Base-by-base conservation (phyloP, 2,797 vertebrate species). In the Artibeus lituratus region DNA sequence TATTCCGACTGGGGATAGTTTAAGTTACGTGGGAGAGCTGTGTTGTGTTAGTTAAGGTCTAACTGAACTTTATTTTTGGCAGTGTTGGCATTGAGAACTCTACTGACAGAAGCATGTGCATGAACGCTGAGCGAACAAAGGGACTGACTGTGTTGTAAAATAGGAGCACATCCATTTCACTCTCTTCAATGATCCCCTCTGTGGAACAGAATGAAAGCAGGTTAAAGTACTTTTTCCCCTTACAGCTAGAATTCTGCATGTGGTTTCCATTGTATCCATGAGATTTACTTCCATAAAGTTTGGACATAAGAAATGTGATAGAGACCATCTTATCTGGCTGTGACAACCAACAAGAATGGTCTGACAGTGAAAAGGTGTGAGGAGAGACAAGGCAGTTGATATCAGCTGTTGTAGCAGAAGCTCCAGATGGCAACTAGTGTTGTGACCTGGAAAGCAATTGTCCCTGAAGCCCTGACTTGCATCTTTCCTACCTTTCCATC, bases 51-150 rank as follows among this genome's bases (percentile, higher is more conserved):
- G 49, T 8, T 67, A 89, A 35, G 22, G 5, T 19, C n/a, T 57
- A 44, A 44, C 26, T 70, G 74, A 26, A 32, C 87, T 91, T 59
- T 18, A 26, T 83, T 82, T 91, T 90, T 90, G 15, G 24, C 37
- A 21, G 37, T 57, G 21, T 65, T 24, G 6, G 5, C 57, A 44
- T 26, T 70, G 59, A 78, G 26, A 89, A 76, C 18, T 73, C 39
- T 26, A n/a, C 24, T 39, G 39, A 69, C 29, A 74, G 10, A 73
- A 26, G 8, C 4, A 8, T 4, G 11, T 37, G 8, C 29, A 73
- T 37, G 42, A 67, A 21, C 62, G 57, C 15, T 69, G 21, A 80
- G 37, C 73, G 81, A 51, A 55, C 29, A 57, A 9, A 10, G 24
- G 29, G 18, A 24, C 15, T 21, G 21, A 26, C n/a, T 44, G n/a